Conservation (phyloP, 2,888 invertebrate genomes). For the Melinopterus prodromus region DNA sequence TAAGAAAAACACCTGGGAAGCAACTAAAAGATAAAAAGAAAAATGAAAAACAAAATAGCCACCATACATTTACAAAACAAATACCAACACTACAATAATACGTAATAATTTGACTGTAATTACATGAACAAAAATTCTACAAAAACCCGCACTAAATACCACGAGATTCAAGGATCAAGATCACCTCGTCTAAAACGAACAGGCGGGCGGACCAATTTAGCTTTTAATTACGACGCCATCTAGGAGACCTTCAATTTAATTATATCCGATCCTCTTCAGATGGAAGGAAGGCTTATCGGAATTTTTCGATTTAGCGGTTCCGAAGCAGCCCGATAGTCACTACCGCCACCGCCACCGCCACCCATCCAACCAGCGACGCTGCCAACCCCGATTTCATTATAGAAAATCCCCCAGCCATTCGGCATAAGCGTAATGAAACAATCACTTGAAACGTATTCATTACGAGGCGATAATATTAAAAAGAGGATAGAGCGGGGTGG, state of each 20-base stretch:
- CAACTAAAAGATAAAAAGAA: no score
- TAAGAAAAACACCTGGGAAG: no score
- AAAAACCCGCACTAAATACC: no score
- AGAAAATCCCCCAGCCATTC: not conserved
- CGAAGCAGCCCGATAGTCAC: not conserved
- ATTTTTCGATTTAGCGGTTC: not conserved
- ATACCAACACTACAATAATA: no score
- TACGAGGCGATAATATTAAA: constrained; percentile 37
- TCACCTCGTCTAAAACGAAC: not conserved
- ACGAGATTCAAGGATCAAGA: not conserved
- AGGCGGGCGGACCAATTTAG: not conserved
- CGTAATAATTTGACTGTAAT: no score
- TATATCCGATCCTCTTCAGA: not conserved
- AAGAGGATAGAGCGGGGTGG: constrained; percentile 29
- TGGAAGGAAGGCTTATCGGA: not conserved
- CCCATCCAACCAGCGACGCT: not conserved
- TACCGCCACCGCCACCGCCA: not conserved
- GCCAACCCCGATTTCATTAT: not conserved
- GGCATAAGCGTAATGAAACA: constrained; percentile 30
- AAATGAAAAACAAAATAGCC: no score
- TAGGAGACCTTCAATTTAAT: not conserved
- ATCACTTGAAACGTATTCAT: constrained; percentile 38
- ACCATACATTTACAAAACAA: no score
- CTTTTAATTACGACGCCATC: not conserved
- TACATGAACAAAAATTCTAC: no score